phyloP scores from a whole-genome alignment of 2,797 vertebrate genomes.

The Tachyglossus aculeatus region DNA sequence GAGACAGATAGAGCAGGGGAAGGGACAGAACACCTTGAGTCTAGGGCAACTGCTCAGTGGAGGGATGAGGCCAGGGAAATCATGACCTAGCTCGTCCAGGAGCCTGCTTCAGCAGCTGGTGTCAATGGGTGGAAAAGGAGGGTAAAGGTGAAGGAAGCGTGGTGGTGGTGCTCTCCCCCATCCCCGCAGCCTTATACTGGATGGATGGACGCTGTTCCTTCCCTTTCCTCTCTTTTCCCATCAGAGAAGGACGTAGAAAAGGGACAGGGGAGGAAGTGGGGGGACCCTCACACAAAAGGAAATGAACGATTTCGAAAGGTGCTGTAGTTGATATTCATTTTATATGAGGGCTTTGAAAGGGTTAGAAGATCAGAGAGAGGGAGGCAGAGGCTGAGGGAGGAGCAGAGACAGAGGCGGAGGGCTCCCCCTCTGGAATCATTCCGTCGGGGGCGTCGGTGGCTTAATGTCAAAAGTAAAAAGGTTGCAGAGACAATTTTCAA shows the following conservation, averaged over 20 bases:
- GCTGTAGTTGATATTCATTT: constrained; percentile 2
- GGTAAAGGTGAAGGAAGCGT: neutral
- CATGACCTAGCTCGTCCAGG: neutral
- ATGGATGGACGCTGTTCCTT: neutral
- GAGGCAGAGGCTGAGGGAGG: neutral
- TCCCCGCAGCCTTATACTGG: neutral
- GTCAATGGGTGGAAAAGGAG: neutral
- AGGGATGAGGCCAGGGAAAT: neutral
- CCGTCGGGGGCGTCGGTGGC: constrained; percentile 53
- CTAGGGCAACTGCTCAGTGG: neutral
- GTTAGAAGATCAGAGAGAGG: constrained; percentile 24
- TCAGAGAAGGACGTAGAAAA: neutral
- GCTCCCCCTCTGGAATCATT: constrained; percentile 5
- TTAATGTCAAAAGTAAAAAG: constrained; percentile 69
- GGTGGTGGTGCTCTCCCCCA: neutral
- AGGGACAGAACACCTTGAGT: neutral
- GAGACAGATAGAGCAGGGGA: too few relatives aligned
- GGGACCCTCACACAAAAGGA: neutral
- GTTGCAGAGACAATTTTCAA: constrained; percentile 67
- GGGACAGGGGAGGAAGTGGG: neutral
- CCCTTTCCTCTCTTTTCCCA: neutral
- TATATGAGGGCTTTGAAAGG: constrained; percentile 12
- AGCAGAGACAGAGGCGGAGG: neutral
- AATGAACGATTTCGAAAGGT: neutral
- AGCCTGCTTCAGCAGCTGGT: neutral